Conservation (phyloP, 2,888 invertebrate species). For the Lycophotia porphyrea region DNA sequence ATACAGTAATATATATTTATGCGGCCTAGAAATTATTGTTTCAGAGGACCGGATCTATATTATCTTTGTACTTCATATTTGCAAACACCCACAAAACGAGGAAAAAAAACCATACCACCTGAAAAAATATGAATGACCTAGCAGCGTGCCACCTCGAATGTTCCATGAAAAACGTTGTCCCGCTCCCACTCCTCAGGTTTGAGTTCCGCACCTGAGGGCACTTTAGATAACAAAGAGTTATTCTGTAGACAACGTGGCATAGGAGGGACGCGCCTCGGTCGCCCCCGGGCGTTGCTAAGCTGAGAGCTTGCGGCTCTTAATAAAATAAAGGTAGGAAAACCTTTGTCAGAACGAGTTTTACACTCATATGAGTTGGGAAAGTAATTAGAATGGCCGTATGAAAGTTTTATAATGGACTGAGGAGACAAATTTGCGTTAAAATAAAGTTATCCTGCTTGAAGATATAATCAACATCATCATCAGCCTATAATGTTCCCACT, state of each 20-base stretch:
- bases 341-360: constrained; percentile 12
- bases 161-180: constrained; percentile 42
- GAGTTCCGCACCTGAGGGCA: constrained; percentile 53
- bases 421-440: not conserved
- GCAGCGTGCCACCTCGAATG: not conserved
- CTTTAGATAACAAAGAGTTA: constrained; percentile 68
- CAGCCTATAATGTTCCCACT: too few relatives aligned
- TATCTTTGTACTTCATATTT: too few relatives aligned
- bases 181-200: constrained; percentile 15
- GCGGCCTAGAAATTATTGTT: too few relatives aligned
- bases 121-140: constrained; percentile 14
- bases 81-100: not conserved
- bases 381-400: constrained; percentile 29
- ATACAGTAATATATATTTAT: not conserved
- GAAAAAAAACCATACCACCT: not conserved
- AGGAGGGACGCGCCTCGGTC: constrained; percentile 8
- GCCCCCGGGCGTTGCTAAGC: constrained; percentile 39
- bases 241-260: constrained; percentile 40
- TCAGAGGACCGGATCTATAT: not conserved
- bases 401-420: not conserved
- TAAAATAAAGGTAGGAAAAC: constrained; percentile 43
- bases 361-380: constrained; percentile 23
- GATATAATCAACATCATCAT: too few relatives aligned
- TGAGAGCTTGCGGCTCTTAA: constrained; percentile 45
- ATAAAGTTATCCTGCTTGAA: not conserved